Conservation (phyloP, 2,113 vertebrate species). For the Xiphorhynchus elegans region DNA sequence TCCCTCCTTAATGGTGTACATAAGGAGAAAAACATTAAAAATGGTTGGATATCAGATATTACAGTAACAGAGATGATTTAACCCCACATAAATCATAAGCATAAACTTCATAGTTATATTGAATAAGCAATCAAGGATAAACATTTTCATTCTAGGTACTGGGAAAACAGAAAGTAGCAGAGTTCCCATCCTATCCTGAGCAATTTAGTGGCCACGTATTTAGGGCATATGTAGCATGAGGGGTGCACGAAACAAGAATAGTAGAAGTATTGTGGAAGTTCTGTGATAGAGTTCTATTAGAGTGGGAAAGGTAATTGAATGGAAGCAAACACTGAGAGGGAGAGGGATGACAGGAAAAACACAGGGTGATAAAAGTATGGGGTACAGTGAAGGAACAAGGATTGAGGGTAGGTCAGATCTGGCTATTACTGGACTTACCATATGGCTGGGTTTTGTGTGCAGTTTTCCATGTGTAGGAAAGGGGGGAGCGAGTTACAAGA, state of each 20-base stretch:
- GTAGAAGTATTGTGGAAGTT: not conserved
- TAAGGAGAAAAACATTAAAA: not conserved
- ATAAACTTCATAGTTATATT: not conserved
- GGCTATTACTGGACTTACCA: not conserved
- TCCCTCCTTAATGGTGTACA: not conserved
- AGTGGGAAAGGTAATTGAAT: not conserved
- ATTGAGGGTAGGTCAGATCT: not conserved
- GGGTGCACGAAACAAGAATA: too few relatives aligned
- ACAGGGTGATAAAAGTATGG: not conserved
- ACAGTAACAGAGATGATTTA: not conserved
- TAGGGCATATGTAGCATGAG: fast-evolving
- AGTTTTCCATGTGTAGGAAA: not conserved
- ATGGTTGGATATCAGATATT: not conserved
- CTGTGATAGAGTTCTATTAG: not conserved
- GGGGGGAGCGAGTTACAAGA: not conserved
- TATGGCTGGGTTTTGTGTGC: not conserved
- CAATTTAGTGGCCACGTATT: not conserved
- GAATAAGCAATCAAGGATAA: not conserved
- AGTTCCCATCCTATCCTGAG: not conserved
- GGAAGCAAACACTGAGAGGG: not conserved
- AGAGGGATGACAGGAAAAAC: not conserved
- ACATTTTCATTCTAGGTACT: not conserved
- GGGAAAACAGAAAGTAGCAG: not conserved
- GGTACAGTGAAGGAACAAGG: not conserved
- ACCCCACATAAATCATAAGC: not conserved